Base-by-base conservation (phyloP, 1,140 invertebrate genomes). In the Heliconius hewitsoni region DNA sequence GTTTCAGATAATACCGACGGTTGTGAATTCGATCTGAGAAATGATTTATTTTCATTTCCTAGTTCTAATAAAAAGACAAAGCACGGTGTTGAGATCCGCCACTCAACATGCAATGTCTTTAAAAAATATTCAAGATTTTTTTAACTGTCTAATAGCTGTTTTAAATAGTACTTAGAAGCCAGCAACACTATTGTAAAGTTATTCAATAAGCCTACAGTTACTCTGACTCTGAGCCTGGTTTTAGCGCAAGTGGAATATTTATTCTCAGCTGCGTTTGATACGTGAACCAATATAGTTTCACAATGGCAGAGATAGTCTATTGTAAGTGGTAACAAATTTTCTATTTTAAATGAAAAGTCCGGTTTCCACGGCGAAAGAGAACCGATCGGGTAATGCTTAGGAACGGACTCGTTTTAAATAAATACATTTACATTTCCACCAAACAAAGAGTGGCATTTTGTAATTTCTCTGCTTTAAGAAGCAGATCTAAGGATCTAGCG, bases 221-320 rank as follows among this genome's bases (percentile, higher is more conserved):
- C 6, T 23, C 3, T 46, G 4, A 57, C 6, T 23, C 3, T 46
- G 4, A 27, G 13, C 60, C 27, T 30, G 60, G 60, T 30, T 27
- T 16, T 30, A 13, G 23, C 27, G 60, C 13, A 57, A 57, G 19
- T 30, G 11, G 27, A 9, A 30, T 4, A 66, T 66, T 66, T 66
- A 66, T 66, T 66, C 27, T 66, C 60, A 5, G 27, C 60, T 66
- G 60, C 60, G 23, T 66, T 66, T 66, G 27, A 66, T 66, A 30
- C 9, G 30, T 66, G 27, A 66, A 23, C 60, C 27, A 66, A 66
- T 66, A 66, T 16, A 66, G 30, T 27, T 66, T 30, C 60, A 16
- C 30, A 66, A 66, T 66, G 27, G 27, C 60, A 3, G 3, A 66
- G 60, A 66, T 27, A 66, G 23, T 30, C 9, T 30, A 16, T 66